These are phyloP conservation scores for Aphidius colemani DNA, from an alignment of 2,888 invertebrate genomes.

Conservation along the genomic window DNA sequence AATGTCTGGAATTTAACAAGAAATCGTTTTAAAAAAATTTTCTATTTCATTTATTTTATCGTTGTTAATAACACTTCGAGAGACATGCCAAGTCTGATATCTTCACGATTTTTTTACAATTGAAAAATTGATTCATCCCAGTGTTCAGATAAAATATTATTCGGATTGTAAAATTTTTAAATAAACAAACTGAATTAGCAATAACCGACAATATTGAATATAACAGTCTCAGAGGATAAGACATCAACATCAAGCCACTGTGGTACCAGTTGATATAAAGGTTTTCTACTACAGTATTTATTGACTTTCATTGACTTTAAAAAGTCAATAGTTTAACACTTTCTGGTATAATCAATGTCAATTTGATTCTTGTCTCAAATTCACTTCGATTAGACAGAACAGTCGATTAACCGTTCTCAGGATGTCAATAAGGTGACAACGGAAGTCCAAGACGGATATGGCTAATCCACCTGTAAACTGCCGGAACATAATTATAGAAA, in stretches of 20 bases:
- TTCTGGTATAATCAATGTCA: constrained; percentile 30
- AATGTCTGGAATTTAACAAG: constrained; percentile 36
- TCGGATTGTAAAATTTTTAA: not conserved
- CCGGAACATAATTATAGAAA: constrained; percentile 5
- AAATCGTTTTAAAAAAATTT: not conserved
- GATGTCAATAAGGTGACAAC: constrained; percentile 26
- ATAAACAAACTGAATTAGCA: not conserved
- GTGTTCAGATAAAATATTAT: too few species aligned
- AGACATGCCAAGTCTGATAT: too few species aligned
- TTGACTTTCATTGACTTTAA: not conserved
- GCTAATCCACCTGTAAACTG: constrained; percentile 28
- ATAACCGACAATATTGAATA: too few species aligned
- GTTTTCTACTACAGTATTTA: too few species aligned
- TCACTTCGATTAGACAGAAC: constrained; percentile 24
- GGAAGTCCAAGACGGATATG: constrained; percentile 31
- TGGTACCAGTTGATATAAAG: too few species aligned
- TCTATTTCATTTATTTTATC: too few species aligned
- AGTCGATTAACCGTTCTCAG: constrained; percentile 26
- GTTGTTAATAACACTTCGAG: too few species aligned
- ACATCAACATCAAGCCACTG: too few species aligned
- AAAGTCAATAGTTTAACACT: constrained; percentile 20
- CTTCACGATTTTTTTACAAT: too few species aligned
- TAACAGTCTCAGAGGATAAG: too few species aligned
- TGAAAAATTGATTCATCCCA: too few species aligned
- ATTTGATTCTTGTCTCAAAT: constrained; percentile 33